phyloP scores from a whole-genome alignment of 1,140 invertebrate species.

The Sycophila sp. region DNA sequence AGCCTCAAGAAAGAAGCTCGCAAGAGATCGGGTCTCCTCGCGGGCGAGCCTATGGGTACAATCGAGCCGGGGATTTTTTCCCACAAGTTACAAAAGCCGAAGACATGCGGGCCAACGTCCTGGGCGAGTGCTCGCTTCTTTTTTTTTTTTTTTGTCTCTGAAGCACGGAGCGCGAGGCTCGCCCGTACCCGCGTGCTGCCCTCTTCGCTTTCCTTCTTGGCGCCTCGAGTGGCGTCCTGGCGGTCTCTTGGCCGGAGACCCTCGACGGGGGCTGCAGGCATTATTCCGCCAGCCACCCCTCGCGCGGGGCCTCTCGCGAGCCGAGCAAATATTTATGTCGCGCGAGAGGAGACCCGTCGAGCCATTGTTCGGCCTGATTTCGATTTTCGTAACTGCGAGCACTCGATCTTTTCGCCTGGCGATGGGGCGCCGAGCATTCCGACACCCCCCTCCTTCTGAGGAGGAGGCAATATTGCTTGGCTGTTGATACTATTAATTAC shows the following conservation, averaged over 20 bases:
- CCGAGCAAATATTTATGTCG: slow-evolving; percentile 64
- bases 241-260: no score
- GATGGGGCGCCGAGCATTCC: no score
- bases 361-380: slow-evolving; percentile 52
- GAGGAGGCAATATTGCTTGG: no score
- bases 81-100: slow-evolving; percentile 49
- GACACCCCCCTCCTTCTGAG: no score
- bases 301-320: slow-evolving; percentile 29
- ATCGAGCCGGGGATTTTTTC: slow-evolving; percentile 42
- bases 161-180: slow-evolving; percentile 18
- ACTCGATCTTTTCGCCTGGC: slow-evolving; percentile 29
- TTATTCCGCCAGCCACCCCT: slow-evolving; percentile 19
- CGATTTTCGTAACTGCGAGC: slow-evolving; percentile 44
- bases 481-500: no score
- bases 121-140: slow-evolving; percentile 43
- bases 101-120: slow-evolving; percentile 53
- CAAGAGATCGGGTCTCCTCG: background rate
- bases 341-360: slow-evolving; percentile 46
- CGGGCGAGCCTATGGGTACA: no score
- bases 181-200: no score
- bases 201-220: slow-evolving; percentile 27
- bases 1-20: background rate
- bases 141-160: background rate
- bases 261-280: no score
- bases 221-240: slow-evolving; percentile 29